phyloP scores from a whole-genome alignment of 2,888 invertebrate species.

The Xestia ashworthii region DNA sequence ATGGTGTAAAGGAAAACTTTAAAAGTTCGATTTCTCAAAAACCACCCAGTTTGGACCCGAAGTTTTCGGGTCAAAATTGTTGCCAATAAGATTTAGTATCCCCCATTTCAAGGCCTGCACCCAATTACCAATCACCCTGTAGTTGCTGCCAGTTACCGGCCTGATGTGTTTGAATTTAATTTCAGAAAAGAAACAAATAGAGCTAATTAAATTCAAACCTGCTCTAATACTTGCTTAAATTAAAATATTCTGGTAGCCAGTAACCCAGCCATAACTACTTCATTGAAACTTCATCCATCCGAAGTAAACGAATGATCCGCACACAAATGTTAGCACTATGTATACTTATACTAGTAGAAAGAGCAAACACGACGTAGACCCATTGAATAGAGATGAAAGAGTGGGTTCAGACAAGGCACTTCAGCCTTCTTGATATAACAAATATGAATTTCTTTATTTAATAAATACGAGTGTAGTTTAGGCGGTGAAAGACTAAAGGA shows the following conservation, averaged over 20 bases:
- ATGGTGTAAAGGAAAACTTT: too few species aligned
- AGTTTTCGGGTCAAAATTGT: too few species aligned
- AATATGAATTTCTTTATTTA: conserved; percentile 72
- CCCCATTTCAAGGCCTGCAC: too few species aligned
- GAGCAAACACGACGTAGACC: conserved; percentile 51
- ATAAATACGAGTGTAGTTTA: conserved; percentile 77
- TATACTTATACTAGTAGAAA: conserved; percentile 34
- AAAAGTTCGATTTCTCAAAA: too few species aligned
- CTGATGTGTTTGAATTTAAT: not conserved
- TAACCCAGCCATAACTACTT: conserved; percentile 27
- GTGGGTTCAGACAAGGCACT: conserved; percentile 66
- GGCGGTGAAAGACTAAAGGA: conserved; percentile 87
- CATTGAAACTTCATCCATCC: conserved; percentile 26
- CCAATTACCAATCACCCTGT: too few species aligned
- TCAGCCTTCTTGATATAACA: conserved; percentile 67
- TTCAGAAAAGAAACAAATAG: too few species aligned
- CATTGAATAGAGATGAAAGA: conserved; percentile 64
- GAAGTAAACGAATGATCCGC: conserved; percentile 32
- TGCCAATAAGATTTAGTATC: too few species aligned
- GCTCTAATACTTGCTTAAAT: not conserved
- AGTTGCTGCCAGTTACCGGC: too few species aligned
- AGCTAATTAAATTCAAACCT: too few species aligned
- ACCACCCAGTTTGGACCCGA: too few species aligned
- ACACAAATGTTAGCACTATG: conserved; percentile 37
- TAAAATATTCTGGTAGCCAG: not conserved